These are phyloP conservation scores for Melikaiella ostensackeni DNA, from an alignment of 2,888 invertebrate genomes.

Conservation along the genomic window DNA sequence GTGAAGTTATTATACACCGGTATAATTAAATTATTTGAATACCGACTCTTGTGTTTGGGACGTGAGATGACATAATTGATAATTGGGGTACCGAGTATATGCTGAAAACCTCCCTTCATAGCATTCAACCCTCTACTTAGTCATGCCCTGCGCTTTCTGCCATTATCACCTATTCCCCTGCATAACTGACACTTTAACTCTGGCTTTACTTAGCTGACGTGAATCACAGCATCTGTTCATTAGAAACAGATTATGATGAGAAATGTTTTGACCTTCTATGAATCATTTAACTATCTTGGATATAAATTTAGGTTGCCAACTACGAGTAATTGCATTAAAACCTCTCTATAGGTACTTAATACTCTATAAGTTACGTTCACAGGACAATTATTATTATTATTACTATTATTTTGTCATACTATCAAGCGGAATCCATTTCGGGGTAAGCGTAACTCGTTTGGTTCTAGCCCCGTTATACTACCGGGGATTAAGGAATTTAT, in stretches of 20 bases:
- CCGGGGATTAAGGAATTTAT: no score
- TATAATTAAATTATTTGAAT: constrained; percentile 30
- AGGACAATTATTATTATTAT: no score
- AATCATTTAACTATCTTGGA: background rate
- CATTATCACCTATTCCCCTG: constrained; percentile 4
- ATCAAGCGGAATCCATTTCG: no score
- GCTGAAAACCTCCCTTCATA: constrained; percentile 17
- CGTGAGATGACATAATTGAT: constrained; percentile 28
- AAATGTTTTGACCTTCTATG: background rate
- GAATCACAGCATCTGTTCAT: constrained; percentile 20
- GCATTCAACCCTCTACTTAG: constrained; percentile 29
- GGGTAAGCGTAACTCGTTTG: no score
- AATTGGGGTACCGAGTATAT: constrained; percentile 3
- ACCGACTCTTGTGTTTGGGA: constrained; percentile 34
- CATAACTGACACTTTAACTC: constrained; percentile 8
- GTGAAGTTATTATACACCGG: constrained; percentile 11
- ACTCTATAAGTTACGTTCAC: background rate
- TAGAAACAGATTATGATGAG: background rate
- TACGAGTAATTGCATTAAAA: background rate
- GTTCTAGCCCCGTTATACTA: no score
- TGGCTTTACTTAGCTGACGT: constrained; percentile 14
- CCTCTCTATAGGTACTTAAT: background rate
- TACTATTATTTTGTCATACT: no score
- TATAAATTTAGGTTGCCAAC: background rate
- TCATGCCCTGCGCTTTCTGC: constrained; percentile 11